Base-by-base conservation (phyloP, 2,113 vertebrate genomes). In the Butorides virescens region DNA sequence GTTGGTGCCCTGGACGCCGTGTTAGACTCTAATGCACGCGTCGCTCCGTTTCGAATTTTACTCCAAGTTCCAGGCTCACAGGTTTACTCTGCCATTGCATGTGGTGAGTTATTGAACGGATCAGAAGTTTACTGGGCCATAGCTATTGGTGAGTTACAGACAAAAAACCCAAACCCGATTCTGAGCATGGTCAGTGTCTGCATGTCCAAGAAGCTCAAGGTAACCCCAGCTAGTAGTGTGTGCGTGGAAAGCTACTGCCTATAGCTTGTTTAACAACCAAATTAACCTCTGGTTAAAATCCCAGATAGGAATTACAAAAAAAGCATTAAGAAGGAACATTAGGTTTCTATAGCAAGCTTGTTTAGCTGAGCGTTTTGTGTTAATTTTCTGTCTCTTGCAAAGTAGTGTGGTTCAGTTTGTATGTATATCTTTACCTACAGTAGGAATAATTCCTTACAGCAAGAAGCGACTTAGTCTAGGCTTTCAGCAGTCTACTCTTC, bases 1-100 rank as follows among this genome's bases (percentile, higher is more conserved):
- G 99, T 99, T 21, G 99, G 99, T 16, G 99, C 99, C 5, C 96
- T 99, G 97, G 99, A 99, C 4, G 99, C 99, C 0, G 98, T 99
- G 90, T 95, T 99, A 97, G 99, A 99, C 96, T 99, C 99, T 63
- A 99, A 98, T 0, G 99, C 99, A 7, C 98, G 99, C 0, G 98
- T 99, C 5, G 98, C 99, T 11, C 99, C 99, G 0, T 99, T 99
- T 94, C 98, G 99, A 74, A 99, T 99, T 94, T 98, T 99, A 75
- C 99, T 99, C 30, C 99, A 99, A 96, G 98, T 99, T n/a, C 99
- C 99, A 1, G 99, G 99, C 80, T 99, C 99, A 34, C 99, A 99
- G 98, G 98, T 98, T 97, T 99, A 99, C 98, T 99, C 99, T 98
- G 98, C 99, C 96, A 99, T 99, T 62, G 99, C 99, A 83, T 99